Evolutionary conservation across 2,797 vertebrate species (phyloP).

Genomic region (Notolabrus celidotus): DNA sequence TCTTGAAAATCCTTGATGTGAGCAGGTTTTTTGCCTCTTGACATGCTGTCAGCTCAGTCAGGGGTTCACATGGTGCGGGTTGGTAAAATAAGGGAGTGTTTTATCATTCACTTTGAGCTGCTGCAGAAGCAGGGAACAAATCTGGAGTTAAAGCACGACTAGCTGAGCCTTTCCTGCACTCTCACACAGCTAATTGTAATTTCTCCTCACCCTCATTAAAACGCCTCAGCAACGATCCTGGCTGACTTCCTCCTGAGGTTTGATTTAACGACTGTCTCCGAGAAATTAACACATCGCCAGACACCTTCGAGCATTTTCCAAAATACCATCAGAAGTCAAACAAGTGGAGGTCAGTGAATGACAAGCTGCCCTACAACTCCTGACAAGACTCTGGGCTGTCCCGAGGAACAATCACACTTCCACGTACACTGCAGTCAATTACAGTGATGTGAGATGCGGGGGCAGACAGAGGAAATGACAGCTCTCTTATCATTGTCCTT

Average conservation of each 20-base stretch:
- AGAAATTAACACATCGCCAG: slow-evolving; percentile 41
- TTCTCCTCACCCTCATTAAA: slow-evolving; percentile 28
- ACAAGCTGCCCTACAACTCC: slow-evolving; percentile 62
- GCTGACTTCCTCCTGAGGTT: slow-evolving; percentile 25
- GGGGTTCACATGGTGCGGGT: slow-evolving; percentile 13
- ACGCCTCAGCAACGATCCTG: slow-evolving; percentile 7
- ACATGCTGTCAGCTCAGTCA: slow-evolving; percentile 1
- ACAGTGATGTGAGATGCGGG: slow-evolving; percentile 72
- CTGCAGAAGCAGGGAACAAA: slow-evolving; percentile 1
- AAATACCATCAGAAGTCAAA: slow-evolving; percentile 54
- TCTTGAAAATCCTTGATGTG: background rate
- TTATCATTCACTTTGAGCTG: slow-evolving; percentile 39
- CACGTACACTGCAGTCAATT: slow-evolving; percentile 75
- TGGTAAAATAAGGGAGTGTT: slow-evolving; percentile 18
- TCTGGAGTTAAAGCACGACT: background rate
- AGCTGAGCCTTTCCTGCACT: slow-evolving; percentile 4
- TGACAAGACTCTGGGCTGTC: slow-evolving; percentile 67
- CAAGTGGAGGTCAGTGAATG: slow-evolving; percentile 74
- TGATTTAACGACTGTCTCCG: slow-evolving; percentile 40
- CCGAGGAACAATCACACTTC: slow-evolving; percentile 66
- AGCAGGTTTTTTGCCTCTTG: background rate
- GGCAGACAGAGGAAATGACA: slow-evolving; percentile 75
- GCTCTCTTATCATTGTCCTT: slow-evolving; percentile 80
- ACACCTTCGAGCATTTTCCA: slow-evolving; percentile 48
- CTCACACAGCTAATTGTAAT: slow-evolving; percentile 12